Conservation (phyloP, 2,113 vertebrate genomes). For the Formicarius rufipectus region DNA sequence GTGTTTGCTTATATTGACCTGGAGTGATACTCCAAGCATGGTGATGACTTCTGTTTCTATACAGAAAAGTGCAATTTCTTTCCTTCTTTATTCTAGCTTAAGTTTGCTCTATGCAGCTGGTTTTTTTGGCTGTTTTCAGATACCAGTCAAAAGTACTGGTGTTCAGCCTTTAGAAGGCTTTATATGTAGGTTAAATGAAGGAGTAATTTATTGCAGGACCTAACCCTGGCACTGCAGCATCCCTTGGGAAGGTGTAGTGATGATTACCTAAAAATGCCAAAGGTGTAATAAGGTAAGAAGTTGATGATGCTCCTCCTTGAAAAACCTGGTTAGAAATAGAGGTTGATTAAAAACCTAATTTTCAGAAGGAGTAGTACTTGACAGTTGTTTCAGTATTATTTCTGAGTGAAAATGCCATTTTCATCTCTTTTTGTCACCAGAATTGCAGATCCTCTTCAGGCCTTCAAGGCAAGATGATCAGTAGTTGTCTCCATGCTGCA, state of each 20-base stretch:
- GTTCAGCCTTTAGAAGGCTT: background rate
- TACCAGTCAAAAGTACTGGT: background rate
- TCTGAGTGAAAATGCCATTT: background rate
- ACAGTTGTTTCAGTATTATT: background rate
- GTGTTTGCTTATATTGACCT: background rate
- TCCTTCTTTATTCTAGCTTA: background rate
- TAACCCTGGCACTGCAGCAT: background rate
- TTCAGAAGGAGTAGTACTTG: background rate
- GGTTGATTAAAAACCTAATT: background rate
- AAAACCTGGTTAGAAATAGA: background rate
- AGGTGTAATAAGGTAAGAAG: background rate
- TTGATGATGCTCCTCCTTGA: background rate
- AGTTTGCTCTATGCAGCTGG: background rate
- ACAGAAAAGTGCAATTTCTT: background rate
- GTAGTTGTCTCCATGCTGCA: background rate
- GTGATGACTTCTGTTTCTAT: background rate
- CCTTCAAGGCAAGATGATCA: background rate
- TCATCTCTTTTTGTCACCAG: background rate
- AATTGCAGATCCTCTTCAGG: background rate
- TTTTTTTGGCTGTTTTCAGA: background rate
- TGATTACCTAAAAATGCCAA: background rate
- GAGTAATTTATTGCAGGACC: background rate
- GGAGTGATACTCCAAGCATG: background rate
- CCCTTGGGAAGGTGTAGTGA: background rate
- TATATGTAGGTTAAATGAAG: background rate